These are phyloP conservation scores for Plectus sambesii DNA, from an alignment of 1,140 invertebrate species.

Conservation along the genomic window DNA sequence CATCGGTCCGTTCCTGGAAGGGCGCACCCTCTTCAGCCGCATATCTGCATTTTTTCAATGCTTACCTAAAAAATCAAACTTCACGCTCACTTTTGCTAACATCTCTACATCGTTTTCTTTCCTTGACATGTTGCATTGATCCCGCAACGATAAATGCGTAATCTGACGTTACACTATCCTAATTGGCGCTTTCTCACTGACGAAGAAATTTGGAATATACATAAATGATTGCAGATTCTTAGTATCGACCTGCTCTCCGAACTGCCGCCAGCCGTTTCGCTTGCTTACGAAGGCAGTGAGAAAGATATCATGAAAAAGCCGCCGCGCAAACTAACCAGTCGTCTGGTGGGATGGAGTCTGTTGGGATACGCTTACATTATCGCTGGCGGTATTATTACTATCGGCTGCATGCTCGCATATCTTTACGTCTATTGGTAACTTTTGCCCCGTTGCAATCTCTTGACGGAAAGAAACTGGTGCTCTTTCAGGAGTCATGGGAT, in stretches of 20 bases:
- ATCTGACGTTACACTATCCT: too few relatives aligned
- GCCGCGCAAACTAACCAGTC: constrained; percentile 27
- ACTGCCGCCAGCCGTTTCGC: constrained; percentile 40
- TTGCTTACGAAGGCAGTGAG: constrained; percentile 47
- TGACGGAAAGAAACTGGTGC: too few relatives aligned
- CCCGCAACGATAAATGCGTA: too few relatives aligned
- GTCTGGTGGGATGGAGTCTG: constrained; percentile 24
- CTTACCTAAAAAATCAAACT: too few relatives aligned
- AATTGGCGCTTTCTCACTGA: too few relatives aligned
- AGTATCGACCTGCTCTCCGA: constrained; percentile 33
- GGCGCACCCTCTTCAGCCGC: too few relatives aligned
- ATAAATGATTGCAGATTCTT: constrained; percentile 31
- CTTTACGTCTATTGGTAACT: constrained; percentile 39
- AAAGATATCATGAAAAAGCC: constrained; percentile 44
- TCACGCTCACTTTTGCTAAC: too few relatives aligned
- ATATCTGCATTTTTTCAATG: too few relatives aligned
- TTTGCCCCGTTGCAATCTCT: neutral
- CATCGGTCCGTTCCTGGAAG: too few relatives aligned
- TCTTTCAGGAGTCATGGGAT: constrained; percentile 35
- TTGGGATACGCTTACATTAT: constrained; percentile 34
- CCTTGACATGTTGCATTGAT: too few relatives aligned
- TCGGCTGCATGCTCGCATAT: constrained; percentile 39
- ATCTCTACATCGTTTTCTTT: too few relatives aligned
- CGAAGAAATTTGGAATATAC: too few relatives aligned
- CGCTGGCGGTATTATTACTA: constrained; percentile 37